These are phyloP conservation scores for Beris morrisii DNA, from an alignment of 2,888 invertebrate genomes.

Conservation along the genomic window DNA sequence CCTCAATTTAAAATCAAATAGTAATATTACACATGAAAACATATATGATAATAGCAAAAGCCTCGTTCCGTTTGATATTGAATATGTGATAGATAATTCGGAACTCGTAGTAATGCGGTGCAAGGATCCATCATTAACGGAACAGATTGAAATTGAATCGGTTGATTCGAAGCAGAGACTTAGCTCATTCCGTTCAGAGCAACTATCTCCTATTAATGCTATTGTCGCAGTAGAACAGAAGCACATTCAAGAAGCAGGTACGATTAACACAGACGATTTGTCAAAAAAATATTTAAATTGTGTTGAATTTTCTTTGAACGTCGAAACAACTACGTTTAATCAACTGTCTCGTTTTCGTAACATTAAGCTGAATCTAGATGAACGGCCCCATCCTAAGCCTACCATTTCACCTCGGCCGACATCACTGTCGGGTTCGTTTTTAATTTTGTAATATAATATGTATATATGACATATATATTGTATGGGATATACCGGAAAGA, in stretches of 20 bases:
- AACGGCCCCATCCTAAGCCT: slow-evolving; percentile 47
- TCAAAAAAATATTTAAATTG: neutral
- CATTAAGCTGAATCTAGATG: slow-evolving; percentile 38
- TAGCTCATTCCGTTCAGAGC: slow-evolving; percentile 55
- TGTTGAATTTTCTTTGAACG: neutral
- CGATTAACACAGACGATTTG: neutral
- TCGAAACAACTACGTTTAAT: too few species aligned
- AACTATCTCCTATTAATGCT: slow-evolving; percentile 38
- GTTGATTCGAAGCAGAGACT: slow-evolving; percentile 52
- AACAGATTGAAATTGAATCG: slow-evolving; percentile 8
- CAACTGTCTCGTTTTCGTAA: neutral
- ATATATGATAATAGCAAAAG: neutral
- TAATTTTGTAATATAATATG: slow-evolving; percentile 41
- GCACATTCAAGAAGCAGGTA: slow-evolving; percentile 7
- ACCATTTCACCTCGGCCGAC: slow-evolving; percentile 56
- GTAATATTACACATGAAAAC: slow-evolving; percentile 2
- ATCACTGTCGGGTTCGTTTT: slow-evolving; percentile 56
- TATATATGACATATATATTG: neutral
- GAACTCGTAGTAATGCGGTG: slow-evolving; percentile 55
- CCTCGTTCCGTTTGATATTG: slow-evolving; percentile 50
- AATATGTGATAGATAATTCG: slow-evolving; percentile 54
- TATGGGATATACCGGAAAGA: too few species aligned
- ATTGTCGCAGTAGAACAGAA: neutral
- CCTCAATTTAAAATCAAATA: slow-evolving; percentile 18
- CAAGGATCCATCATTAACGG: slow-evolving; percentile 45